Evolutionary conservation across 2,888 invertebrate species (phyloP), one percentile per base, ranked within the genome.

Genomic region (Mythimna vitellina): DNA sequence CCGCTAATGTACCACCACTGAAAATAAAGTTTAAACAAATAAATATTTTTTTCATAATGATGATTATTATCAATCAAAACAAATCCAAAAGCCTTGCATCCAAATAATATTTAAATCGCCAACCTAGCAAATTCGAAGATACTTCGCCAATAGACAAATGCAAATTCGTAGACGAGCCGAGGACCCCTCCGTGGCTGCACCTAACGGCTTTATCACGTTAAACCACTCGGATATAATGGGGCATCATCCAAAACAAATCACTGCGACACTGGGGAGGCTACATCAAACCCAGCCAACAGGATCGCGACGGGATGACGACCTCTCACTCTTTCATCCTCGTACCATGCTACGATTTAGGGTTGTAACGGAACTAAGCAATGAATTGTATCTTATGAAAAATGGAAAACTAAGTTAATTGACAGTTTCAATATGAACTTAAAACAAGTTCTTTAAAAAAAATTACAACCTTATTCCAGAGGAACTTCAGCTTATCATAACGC

Each of bases 231-330:
- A 76, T 76, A 78, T 76, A 84, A 84, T 85, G 80, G 77, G 73
- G 38, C 72, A 81, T 73, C 73, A 81, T 81, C 73, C 69, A 77
- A 74, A 84, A 84, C 85, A 85, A 85, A 85, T 85, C 85, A 81
- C 85, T 62, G 73, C 63, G 71, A 70, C 42, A 64, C 53, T 35
- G 53, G 73, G 82, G 73, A 69, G 60, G 42, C 57, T 35, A 78
- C 53, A 83, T 86, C 79, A 81, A 81, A 74, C 65, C 58, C 80
- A 80, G 75, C 46, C 65, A 20, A 58, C 61, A 70, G 65, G 32
- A 73, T 70, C 65, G 72, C 65, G 22, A 58, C 58, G 72, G 66
- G 32, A 73, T 70, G 65, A 73, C 65, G 65, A 57, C 51, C 80
- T 73, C 63, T 57, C 56, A 35, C 63, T 72, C 32, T 53, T 29